Evolutionary conservation across 2,113 vertebrate genomes (phyloP).

Genomic region (Peromyscus leucopus): DNA sequence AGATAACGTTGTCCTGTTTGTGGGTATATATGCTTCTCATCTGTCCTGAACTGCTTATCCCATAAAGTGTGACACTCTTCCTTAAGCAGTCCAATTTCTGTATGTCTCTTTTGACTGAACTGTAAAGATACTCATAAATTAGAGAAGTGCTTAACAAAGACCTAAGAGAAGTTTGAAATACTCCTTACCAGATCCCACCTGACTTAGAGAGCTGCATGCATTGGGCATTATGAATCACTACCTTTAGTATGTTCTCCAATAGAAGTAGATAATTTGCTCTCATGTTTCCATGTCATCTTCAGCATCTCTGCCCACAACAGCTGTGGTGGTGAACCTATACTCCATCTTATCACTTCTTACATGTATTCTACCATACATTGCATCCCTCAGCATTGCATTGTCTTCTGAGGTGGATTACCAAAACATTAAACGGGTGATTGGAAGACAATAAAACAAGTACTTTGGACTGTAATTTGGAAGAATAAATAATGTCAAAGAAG

Average conservation of each 20-base stretch:
- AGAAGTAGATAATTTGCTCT: neutral
- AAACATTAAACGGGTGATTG: neutral
- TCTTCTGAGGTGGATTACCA: neutral
- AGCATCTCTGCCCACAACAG: neutral
- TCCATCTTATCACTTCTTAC: neutral
- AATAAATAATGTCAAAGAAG: neutral
- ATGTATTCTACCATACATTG: neutral
- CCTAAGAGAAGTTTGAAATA: neutral
- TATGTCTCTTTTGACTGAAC: fast-evolving
- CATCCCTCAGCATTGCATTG: neutral
- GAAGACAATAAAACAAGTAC: neutral
- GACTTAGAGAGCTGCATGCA: neutral
- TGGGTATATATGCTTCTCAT: neutral
- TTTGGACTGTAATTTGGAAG: neutral
- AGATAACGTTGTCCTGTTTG: neutral
- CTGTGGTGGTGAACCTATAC: fast-evolving
- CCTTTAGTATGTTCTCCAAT: neutral
- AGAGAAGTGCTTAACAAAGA: neutral
- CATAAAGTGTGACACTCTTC: neutral
- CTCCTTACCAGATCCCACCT: neutral
- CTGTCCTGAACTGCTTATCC: neutral
- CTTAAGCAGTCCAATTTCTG: neutral
- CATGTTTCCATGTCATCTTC: neutral
- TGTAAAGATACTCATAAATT: neutral
- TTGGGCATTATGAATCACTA: neutral